Base-by-base conservation (phyloP, 2,113 vertebrate species). In the Bufo gargarizans region DNA sequence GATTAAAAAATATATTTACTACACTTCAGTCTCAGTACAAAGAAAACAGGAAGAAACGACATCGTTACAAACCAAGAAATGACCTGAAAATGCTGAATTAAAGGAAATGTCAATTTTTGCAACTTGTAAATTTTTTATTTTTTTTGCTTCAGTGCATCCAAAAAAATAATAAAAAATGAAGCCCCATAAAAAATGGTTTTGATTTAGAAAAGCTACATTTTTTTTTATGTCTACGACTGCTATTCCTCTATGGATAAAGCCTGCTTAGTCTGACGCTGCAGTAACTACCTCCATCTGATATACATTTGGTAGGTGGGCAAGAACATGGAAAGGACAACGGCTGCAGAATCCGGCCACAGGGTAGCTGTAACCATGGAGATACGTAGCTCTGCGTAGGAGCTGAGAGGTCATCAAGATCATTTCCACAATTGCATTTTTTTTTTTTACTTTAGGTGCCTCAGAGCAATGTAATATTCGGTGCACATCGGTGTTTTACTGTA, bases 1-100 rank as follows among this genome's bases (percentile, higher is more conserved):
- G 33, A 16, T 20, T 76, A 50, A 76, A 76, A 76, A 76, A 76
- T 76, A 72, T 16, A 76, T 76, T 76, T 76, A 76, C 72, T 76
- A 76, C 72, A 76, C 8, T 76, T 76, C 4, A 17, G 13, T 74
- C 43, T 74, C 45, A 19, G 9, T 49, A 76, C 72, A 76, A 76
- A 76, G 72, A 50, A 76, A 76, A 50, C 72, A 1, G 17, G 45
- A 76, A 76, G 47, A 76, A 50, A 76, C 43, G 1, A 47, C 72
- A 10, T 50, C 17, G 20, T 16, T 1, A 50, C 45, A 19, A 19
- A 45, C 10, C 13, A 1, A 8, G 9, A 67, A 1, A 6, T 0
- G 7, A n/a, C 63, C 6, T 63, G 61, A 3, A 43, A 4, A 45
- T 5, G n/a, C 22, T 6, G 33, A 71, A 22, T 12, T 67, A n/a